Evolutionary conservation across 2,113 vertebrate species (phyloP), one percentile per base, ranked within the genome.

Genomic region (Syngnathus scovelli): DNA sequence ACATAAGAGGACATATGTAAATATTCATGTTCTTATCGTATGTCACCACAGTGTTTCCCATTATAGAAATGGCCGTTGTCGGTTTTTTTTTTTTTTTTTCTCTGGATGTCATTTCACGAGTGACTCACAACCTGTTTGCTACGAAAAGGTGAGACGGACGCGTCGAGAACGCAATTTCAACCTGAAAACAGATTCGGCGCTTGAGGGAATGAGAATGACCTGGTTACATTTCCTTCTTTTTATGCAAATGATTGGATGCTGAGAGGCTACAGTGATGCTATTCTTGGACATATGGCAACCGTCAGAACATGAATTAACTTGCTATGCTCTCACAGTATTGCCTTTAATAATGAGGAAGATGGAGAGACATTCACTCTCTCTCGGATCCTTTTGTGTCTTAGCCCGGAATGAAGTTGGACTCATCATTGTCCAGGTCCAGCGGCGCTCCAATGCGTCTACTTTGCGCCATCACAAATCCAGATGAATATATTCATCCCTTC

Each of bases 391-490:
- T 65, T 37, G 46, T 51, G 1, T 51, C 41, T 10, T 8, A 19
- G 0, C 11, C 60, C 18, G 18, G 33, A 64, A 64, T 48, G 72
- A 83, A 79, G 74, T 79, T 75, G 60, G 67, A 23, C 72, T 82
- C 78, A 60, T 75, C 81, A 72, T 64, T 78, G 66, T 52, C 48
- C 68, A 62, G 72, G 69, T 54, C 48, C 76, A 70, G 78, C 66
- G 75, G 66, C 77, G 74, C 39, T 85, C 79, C 84, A 85, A 89
- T 69, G 76, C 83, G 21, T 68, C 27, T 44, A 74, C 71, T 81
- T 82, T 76, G 74, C 80, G 74, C 71, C 61, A 38, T 49, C 44
- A 59, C 56, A 63, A 76, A 67, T 78, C 55, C 38, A 37, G 60
- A 74, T 75, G 76, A 82, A 68, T 76, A 66, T 38, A 61, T 83